Evolutionary conservation across 2,888 invertebrate genomes (phyloP).

Genomic region (Bursaphelenchus okinawaensis): DNA sequence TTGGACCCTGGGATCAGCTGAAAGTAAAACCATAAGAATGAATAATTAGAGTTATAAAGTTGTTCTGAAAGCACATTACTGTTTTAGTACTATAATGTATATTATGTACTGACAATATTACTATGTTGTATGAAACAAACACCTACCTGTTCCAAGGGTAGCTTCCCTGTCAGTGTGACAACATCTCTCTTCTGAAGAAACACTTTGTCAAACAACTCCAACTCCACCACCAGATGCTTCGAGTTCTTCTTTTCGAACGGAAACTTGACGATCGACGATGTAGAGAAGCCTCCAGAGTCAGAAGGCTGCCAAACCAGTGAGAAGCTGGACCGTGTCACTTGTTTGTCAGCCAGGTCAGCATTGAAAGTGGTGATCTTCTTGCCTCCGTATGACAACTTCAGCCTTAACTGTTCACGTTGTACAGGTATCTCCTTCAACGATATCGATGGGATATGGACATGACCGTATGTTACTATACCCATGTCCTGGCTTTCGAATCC

Average conservation of each 20-base stretch:
- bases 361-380: slow-evolving; percentile 53
- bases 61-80: too few relatives aligned
- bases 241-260: slow-evolving; percentile 51
- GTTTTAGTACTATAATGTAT: too few relatives aligned
- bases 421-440: slow-evolving; percentile 54
- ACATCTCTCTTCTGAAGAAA: slow-evolving; percentile 58
- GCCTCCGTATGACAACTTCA: slow-evolving; percentile 56
- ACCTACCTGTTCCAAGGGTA: slow-evolving; percentile 23
- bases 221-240: slow-evolving; percentile 34
- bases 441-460: slow-evolving; percentile 57
- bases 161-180: slow-evolving; percentile 24
- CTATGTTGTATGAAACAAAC: too few relatives aligned
- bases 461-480: slow-evolving; percentile 45
- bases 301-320: slow-evolving; percentile 58
- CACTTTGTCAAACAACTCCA: slow-evolving; percentile 57
- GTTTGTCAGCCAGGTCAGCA: slow-evolving; percentile 53
- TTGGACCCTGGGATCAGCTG: slow-evolving; percentile 58
- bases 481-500: slow-evolving; percentile 55
- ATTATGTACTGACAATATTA: too few relatives aligned
- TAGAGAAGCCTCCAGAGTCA: slow-evolving; percentile 25
- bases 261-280: slow-evolving; percentile 56
- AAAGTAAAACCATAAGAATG: slow-evolving; percentile 17
- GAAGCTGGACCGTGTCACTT: slow-evolving; percentile 53
- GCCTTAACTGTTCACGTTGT: slow-evolving; percentile 54
- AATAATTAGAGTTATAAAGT: too few relatives aligned